Base-by-base conservation (phyloP, 2,888 invertebrate species). In the Scaptomyza polygonia region DNA sequence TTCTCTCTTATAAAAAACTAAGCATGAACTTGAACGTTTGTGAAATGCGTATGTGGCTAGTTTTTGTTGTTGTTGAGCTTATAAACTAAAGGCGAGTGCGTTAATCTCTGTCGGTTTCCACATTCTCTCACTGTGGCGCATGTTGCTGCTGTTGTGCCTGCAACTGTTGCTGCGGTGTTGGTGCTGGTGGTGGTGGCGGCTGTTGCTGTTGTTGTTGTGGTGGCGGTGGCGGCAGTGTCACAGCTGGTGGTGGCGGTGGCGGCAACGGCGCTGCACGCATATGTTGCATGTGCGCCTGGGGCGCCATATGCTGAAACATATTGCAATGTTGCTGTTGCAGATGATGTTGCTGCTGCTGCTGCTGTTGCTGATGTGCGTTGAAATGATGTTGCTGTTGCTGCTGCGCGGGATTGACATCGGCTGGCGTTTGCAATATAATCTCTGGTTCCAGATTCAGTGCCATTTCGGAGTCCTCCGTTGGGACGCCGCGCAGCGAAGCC, bases 251-350 rank as follows among this genome's bases (percentile, higher is more conserved):
- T 51, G 88, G 90, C 62, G 88, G 86, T 8, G 80, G 88, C 6
- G 88, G 79, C 54, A 81, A 53, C 45, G 86, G 85, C 21, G 87
- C 69, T 21, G 78, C 72, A 21, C 90, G 80, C 89, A 90, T 90
- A 61, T 90, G 90, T 29, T 90, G 88, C 89, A 90, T 90, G 52
- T 90, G 90, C 18, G 89, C 89, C 64, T 90, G 90, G 7, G 90
- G 89, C 44, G 90, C 74, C 90, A 90, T 90, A 45, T 90, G 90
- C 64, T 89, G 88, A 72, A 90, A 90, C 90, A 90, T 90, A 69
- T 87, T 89, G 71, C 88, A 89, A 42, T 90, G 89, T 40, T 88
- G 87, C 44, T 89, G 88, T 34, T 87, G 90, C 59, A 75, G 71
- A 1, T 70, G 78, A 4, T 82, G 84, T 4, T 68, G 81, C 8